Evolutionary conservation across 2,888 invertebrate species (phyloP), one percentile per base, ranked within the genome.

Genomic region (Lepidocyrtoides sp.): DNA sequence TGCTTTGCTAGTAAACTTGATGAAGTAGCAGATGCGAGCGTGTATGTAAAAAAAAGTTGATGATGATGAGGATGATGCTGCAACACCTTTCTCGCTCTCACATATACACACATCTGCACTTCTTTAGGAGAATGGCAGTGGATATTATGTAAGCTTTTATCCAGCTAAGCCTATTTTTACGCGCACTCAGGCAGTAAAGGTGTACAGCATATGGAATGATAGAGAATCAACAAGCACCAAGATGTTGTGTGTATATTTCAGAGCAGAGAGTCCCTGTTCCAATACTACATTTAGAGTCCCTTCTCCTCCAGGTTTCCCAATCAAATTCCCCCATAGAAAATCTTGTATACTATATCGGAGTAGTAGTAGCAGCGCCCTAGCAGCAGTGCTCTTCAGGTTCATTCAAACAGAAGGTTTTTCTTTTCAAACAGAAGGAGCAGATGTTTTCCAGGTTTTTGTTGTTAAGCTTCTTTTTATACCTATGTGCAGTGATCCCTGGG

Each of bases 361-460:
- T n/a, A n/a, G n/a, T n/a, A n/a, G n/a, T n/a, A n/a, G n/a, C n/a
- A n/a, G n/a, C n/a, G n/a, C n/a, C n/a, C n/a, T n/a, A n/a, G n/a
- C n/a, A 17, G 17, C 3, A n/a, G 26, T 63, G 63, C n/a, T 26
- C 12, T n/a, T 54, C 48, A 72, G 75, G 41, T 69, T 44, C 44
- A 66, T 81, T 88, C 75, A 60, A 88, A 69, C 54, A 54, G 51
- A 81, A 77, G 29, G 75, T 26, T 48, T 36, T 8, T 20, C 23
- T 41, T 72, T 5, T 10, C n/a, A 72, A 41, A 41, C 41, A 86
- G 75, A 48, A 90, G 85, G 41, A 77, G 91, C 91, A 91, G 91
- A 91, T 91, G 91, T 91, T 91, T 86, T 81, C 85, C 91, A 91
- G 91, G 54, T 81, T 91, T 91, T 72, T 77, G 23, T 14, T 51